These are phyloP conservation scores for Orthosia gracilis DNA, from an alignment of 2,888 invertebrate species.

Conservation along the genomic window DNA sequence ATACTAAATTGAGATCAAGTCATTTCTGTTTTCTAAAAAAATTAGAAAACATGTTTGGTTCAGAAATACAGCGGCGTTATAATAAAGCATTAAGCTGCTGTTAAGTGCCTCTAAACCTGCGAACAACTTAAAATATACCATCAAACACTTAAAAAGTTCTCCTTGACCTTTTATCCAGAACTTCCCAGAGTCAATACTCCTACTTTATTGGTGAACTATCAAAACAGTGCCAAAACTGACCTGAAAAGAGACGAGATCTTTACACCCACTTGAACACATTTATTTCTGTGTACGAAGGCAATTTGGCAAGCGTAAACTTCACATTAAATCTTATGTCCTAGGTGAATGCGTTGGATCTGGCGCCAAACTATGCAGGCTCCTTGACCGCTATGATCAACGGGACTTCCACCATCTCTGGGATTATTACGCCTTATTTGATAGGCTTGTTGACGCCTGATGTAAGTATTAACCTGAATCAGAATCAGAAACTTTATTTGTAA, in stretches of 20 bases:
- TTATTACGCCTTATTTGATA: constrained; percentile 92
- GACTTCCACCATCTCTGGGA: constrained; percentile 92
- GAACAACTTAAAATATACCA: background rate
- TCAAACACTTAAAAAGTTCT: background rate
- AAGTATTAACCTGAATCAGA: constrained; percentile 73
- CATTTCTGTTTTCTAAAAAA: too few species aligned
- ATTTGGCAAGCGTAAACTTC: constrained; percentile 37
- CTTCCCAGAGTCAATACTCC: background rate
- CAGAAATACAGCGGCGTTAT: too few species aligned
- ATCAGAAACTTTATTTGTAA: too few species aligned
- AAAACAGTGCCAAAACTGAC: constrained; percentile 30
- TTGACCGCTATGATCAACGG: constrained; percentile 93
- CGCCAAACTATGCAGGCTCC: constrained; percentile 93
- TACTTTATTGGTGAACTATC: constrained; percentile 6
- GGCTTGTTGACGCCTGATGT: constrained; percentile 92
- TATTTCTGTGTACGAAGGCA: constrained; percentile 25
- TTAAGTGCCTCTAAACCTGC: background rate
- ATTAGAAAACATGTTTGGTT: background rate
- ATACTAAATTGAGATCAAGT: too few species aligned
- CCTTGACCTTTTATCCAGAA: background rate
- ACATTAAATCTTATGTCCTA: constrained; percentile 66
- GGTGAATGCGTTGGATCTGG: constrained; percentile 93
- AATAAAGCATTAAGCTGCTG: background rate
- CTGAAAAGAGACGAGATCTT: constrained; percentile 6
- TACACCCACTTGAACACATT: constrained; percentile 23